Percentiles rank a stretch among this genome's conserved stretches.
phyloP scores from a whole-genome alignment of 92 coral and sea anemone species.

The Zoanthus sansibaricus region DNA sequence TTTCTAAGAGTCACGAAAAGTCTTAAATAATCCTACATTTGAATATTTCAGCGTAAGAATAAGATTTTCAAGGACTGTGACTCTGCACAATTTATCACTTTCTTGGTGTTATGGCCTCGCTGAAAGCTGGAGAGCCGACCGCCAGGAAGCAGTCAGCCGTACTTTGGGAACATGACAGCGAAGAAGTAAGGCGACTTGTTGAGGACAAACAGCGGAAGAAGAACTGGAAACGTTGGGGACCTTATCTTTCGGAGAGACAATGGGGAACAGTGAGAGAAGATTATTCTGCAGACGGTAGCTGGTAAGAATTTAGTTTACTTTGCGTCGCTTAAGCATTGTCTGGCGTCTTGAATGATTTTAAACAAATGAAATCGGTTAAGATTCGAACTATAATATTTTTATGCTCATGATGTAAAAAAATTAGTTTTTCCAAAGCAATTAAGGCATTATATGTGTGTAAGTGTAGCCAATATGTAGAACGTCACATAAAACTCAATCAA shows the following conservation, averaged over 20 bases:
- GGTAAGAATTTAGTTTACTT: conserved; percentile 62
- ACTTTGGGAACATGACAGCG: conserved; percentile 71
- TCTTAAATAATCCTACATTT: not conserved
- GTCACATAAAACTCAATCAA: too few species aligned
- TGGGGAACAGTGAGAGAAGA: conserved; percentile 99
- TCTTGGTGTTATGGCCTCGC: not conserved
- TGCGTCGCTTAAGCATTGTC: not conserved
- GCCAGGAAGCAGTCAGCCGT: conserved; percentile 68
- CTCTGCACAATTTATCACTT: not conserved
- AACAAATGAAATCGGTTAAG: not conserved
- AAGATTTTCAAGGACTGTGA: not conserved
- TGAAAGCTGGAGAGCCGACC: conserved; percentile 16
- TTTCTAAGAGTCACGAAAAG: not conserved
- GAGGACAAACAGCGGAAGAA: conserved; percentile 80
- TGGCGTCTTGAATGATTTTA: not conserved
- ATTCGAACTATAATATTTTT: not conserved
- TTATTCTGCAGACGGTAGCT: conserved; percentile 89
- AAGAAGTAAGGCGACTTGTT: conserved; percentile 79
- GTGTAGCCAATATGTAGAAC: too few species aligned
- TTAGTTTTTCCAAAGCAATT: not conserved
- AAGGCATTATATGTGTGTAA: too few species aligned
- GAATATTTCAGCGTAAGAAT: not conserved
- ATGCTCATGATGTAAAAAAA: not conserved
- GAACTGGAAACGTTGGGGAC: conserved; percentile 99
- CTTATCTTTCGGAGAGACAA: conserved; percentile 94